Evolutionary conservation across 2,113 vertebrate genomes (phyloP).

Genomic region (Proteles cristata): DNA sequence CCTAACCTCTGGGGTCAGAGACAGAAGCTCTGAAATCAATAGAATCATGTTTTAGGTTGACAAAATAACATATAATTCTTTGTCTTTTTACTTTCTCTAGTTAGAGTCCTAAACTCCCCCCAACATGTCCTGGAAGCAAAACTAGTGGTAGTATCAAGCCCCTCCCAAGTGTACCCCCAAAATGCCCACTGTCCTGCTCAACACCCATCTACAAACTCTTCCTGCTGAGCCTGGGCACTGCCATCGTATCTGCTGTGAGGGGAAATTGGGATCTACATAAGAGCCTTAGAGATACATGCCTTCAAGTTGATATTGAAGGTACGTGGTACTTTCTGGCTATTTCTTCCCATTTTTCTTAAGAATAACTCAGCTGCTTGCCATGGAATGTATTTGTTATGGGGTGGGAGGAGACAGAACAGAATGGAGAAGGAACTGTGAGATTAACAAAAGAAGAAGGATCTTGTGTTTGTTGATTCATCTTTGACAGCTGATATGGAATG

Average conservation of each 20-base stretch:
- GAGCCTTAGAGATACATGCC: not conserved
- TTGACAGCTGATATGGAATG: not conserved
- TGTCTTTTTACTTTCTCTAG: not conserved
- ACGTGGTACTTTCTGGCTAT: not conserved
- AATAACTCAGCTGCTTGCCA: not conserved
- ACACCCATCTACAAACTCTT: not conserved
- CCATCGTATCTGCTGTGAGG: not conserved
- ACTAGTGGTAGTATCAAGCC: not conserved
- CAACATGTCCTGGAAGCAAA: not conserved
- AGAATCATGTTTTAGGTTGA: not conserved
- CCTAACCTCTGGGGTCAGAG: not conserved
- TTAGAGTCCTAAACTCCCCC: not conserved
- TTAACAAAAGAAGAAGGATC: not conserved
- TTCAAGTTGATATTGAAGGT: not conserved
- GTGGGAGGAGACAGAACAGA: not conserved
- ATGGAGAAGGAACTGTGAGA: not conserved
- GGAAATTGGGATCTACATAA: not conserved
- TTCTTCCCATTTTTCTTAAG: not conserved
- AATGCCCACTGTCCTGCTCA: not conserved
- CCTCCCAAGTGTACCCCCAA: not conserved
- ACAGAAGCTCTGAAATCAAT: not conserved
- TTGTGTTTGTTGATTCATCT: not conserved
- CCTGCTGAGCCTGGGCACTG: not conserved
- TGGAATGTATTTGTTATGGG: not conserved
- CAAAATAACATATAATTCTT: not conserved